Evolutionary conservation across 2,888 invertebrate genomes (phyloP).

Genomic region (Eugnorisma glareosa): DNA sequence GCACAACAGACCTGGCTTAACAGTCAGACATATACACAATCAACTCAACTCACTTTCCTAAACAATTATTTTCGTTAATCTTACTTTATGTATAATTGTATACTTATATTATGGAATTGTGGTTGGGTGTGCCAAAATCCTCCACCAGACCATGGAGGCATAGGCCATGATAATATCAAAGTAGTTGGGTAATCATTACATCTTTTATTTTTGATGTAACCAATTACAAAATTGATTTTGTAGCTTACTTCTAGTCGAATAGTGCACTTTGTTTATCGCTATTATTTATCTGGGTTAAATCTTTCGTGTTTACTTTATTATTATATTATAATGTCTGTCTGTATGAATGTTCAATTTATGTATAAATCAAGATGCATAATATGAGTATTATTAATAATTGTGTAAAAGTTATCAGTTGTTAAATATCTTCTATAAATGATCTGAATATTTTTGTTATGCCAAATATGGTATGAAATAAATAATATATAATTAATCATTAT

Average conservation of each 20-base stretch:
- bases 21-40: not conserved
- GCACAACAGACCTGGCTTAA: not conserved
- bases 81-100: not conserved
- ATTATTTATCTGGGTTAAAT: conserved; percentile 42
- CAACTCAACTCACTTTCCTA: not conserved
- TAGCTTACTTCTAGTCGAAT: conserved; percentile 64
- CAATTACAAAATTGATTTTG: conserved; percentile 40
- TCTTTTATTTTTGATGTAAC: conserved; percentile 22
- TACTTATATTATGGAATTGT: conserved; percentile 14
- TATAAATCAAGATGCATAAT: conserved; percentile 63
- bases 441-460: conserved; percentile 89
- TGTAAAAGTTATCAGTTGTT: conserved; percentile 73
- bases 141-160: conserved; percentile 23
- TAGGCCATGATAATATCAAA: conserved; percentile 25
- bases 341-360: conserved; percentile 56
- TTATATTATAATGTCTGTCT: conserved; percentile 51
- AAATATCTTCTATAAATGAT: conserved; percentile 79
- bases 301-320: conserved; percentile 52
- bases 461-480: conserved; percentile 81
- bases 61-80: conserved; percentile 3
- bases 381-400: conserved; percentile 65
- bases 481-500: conserved; percentile 63
- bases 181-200: conserved; percentile 6
- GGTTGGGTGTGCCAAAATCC: conserved; percentile 49
- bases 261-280: conserved; percentile 53